phyloP scores from a whole-genome alignment of 2,888 invertebrate species.

The Seladonia tumulorum region DNA sequence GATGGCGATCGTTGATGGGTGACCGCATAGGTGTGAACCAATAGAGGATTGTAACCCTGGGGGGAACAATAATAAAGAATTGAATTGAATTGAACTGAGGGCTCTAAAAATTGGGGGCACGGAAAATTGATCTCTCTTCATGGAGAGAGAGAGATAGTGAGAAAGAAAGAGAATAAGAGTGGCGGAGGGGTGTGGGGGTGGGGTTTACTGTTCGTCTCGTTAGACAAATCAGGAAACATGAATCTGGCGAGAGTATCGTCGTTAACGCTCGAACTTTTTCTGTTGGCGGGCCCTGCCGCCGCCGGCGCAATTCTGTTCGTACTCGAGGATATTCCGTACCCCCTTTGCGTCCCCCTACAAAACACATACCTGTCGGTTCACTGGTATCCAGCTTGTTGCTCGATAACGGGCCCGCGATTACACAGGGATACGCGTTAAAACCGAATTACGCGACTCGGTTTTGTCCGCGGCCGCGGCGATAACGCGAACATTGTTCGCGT shows the following conservation, averaged over 20 bases:
- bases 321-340: constrained; percentile 14
- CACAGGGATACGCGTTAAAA: constrained; percentile 53
- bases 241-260: neutral
- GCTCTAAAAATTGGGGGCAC: too few relatives aligned
- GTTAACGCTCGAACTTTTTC: constrained; percentile 13
- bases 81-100: too few relatives aligned
- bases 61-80: too few relatives aligned
- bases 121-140: neutral
- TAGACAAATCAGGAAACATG: constrained; percentile 22
- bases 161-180: neutral
- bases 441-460: constrained; percentile 60
- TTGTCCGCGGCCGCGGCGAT: constrained; percentile 27
- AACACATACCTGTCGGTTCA: constrained; percentile 27
- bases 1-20: too few relatives aligned
- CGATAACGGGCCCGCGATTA: constrained; percentile 59
- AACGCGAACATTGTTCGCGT: constrained; percentile 54
- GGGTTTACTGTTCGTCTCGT: neutral
- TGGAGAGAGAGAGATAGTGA: neutral
- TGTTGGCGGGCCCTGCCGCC: neutral
- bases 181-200: too few relatives aligned
- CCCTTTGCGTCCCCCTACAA: neutral
- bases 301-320: neutral
- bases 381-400: constrained; percentile 39
- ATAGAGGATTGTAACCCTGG: too few relatives aligned
- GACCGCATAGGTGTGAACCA: too few relatives aligned